Percentiles rank a stretch among this genome's conserved stretches.
These are phyloP conservation scores for Phoxinus phoxinus DNA, from an alignment of 2,113 vertebrate genomes.

Conservation along the genomic window DNA sequence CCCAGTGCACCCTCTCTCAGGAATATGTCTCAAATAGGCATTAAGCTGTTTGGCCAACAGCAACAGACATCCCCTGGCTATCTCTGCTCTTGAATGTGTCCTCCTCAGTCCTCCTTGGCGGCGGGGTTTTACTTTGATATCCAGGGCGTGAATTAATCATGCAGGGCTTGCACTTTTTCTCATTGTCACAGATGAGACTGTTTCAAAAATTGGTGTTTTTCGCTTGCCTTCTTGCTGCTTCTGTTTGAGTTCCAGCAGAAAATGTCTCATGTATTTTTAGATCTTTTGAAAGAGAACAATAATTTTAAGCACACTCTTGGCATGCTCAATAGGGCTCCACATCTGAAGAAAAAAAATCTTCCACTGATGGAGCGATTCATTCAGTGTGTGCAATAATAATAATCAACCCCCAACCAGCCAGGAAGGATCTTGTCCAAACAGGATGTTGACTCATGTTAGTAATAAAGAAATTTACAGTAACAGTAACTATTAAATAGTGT, in stretches of 20 bases:
- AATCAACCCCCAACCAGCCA: too few relatives aligned
- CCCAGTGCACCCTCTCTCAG: conserved; percentile 25
- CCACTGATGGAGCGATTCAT: too few relatives aligned
- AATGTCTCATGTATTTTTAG: conserved; percentile 37
- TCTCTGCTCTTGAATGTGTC: conserved; percentile 7
- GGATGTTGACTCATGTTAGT: too few relatives aligned
- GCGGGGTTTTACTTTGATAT: conserved; percentile 35
- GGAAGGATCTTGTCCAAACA: too few relatives aligned
- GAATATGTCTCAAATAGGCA: conserved; percentile 44
- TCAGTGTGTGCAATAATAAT: too few relatives aligned
- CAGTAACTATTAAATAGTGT: too few relatives aligned
- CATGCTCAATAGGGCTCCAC: background rate
- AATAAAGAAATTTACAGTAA: too few relatives aligned
- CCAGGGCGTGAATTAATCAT: conserved; percentile 6
- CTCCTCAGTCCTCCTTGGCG: background rate
- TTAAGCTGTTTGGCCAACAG: conserved; percentile 41
- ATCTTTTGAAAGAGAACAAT: background rate
- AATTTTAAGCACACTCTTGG: conserved; percentile 13
- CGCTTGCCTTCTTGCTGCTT: background rate
- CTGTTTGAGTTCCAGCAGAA: conserved; percentile 26
- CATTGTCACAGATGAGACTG: conserved; percentile 39
- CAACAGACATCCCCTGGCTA: background rate
- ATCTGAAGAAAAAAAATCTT: background rate
- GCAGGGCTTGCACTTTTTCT: conserved; percentile 30
- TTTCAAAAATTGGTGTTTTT: background rate